Conservation (phyloP, 2,888 invertebrate genomes). For the Lasioglossum lativentre region DNA sequence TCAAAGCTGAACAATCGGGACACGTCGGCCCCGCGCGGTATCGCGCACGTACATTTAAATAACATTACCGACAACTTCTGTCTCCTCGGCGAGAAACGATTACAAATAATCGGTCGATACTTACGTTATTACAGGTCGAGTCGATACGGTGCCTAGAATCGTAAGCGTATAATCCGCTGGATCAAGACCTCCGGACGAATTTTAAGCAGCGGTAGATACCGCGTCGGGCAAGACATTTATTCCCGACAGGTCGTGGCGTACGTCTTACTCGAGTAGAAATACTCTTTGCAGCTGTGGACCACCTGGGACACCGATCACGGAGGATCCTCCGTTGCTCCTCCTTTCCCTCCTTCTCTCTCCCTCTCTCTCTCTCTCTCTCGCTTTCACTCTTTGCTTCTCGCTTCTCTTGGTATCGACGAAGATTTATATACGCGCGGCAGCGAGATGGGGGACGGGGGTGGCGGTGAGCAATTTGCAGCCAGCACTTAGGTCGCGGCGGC, state of each 20-base stretch:
- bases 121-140: not conserved
- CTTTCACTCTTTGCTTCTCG: constrained; percentile 22
- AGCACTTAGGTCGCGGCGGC: constrained; percentile 62
- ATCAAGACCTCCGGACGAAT: constrained; percentile 36
- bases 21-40: not conserved
- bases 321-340: constrained; percentile 21
- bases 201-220: constrained; percentile 33
- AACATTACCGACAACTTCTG: not conserved
- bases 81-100: not conserved
- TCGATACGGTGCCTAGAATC: not conserved
- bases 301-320: constrained; percentile 62
- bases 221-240: constrained; percentile 33
- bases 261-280: constrained; percentile 50
- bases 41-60: not conserved
- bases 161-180: not conserved
- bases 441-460: constrained; percentile 37
- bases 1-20: not conserved
- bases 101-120: not conserved
- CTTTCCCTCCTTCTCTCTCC: not conserved
- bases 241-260: constrained; percentile 40
- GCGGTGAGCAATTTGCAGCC: constrained; percentile 63
- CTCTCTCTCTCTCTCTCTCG: not conserved
- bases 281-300: constrained; percentile 58
- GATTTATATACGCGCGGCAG: constrained; percentile 61
- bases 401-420: constrained; percentile 36